Evolutionary conservation across 2,113 vertebrate genomes (phyloP).

Genomic region (Onychostoma macrolepis): DNA sequence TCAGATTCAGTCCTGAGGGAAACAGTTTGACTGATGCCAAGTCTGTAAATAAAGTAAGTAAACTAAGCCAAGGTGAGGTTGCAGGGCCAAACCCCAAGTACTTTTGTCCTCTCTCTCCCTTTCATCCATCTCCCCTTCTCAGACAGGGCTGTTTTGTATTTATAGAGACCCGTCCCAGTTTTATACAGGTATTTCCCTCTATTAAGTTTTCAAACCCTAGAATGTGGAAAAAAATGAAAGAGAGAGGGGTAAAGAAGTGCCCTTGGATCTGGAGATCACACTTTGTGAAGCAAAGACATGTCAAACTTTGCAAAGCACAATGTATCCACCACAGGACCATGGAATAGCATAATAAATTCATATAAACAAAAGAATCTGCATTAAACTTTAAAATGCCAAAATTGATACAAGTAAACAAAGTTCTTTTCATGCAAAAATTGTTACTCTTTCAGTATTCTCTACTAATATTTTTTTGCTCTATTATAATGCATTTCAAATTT

Average conservation of each 20-base stretch:
- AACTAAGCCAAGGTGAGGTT: constrained; percentile 51
- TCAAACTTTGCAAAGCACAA: neutral
- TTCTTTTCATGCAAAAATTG: neutral
- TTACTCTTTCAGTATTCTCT: neutral
- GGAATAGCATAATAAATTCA: neutral
- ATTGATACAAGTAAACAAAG: neutral
- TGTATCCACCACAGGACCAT: no score
- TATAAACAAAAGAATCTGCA: no score
- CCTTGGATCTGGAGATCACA: neutral
- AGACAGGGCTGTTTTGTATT: constrained; percentile 45
- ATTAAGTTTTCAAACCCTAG: neutral
- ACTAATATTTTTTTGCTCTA: neutral
- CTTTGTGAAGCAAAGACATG: neutral
- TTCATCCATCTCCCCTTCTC: neutral
- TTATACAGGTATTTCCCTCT: constrained; percentile 34
- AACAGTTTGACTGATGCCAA: constrained; percentile 9
- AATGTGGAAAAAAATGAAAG: neutral
- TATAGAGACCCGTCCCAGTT: constrained; percentile 54
- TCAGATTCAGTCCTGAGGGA: constrained; percentile 18
- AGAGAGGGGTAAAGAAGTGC: neutral
- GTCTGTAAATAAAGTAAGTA: constrained; percentile 40
- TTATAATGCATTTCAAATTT: neutral
- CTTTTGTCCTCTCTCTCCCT: neutral
- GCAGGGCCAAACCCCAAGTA: constrained; percentile 35
- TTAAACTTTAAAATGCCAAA: neutral